These are phyloP conservation scores for Tribolium freemani DNA, from an alignment of 2,888 invertebrate species.

Conservation along the genomic window DNA sequence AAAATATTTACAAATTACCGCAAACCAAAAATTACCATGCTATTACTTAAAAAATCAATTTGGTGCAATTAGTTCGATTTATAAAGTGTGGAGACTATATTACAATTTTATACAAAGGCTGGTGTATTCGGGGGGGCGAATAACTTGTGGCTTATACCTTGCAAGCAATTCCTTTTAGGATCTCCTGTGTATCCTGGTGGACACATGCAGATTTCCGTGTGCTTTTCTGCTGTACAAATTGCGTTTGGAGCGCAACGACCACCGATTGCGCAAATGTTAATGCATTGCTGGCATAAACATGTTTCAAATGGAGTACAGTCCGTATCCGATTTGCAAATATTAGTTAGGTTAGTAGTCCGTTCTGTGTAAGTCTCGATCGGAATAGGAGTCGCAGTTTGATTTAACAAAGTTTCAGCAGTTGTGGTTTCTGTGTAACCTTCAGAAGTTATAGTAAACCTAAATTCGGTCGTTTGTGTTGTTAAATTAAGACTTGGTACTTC, in stretches of 20 bases:
- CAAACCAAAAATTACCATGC: slow-evolving; percentile 51
- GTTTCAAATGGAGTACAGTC: slow-evolving; percentile 76
- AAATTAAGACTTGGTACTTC: not conserved
- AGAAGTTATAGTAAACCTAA: not conserved
- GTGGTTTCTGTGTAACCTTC: not conserved
- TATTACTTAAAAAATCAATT: slow-evolving; percentile 44
- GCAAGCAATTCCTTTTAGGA: slow-evolving; percentile 72
- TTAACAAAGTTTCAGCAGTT: slow-evolving; percentile 26
- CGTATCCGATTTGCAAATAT: slow-evolving; percentile 73
- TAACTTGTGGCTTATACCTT: slow-evolving; percentile 71
- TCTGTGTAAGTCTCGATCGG: slow-evolving; percentile 66
- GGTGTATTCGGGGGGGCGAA: slow-evolving; percentile 14
- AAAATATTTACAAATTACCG: slow-evolving; percentile 48
- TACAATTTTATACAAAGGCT: slow-evolving; percentile 22
- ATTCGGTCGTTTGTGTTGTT: not conserved
- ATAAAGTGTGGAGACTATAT: slow-evolving; percentile 22
- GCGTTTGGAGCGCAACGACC: slow-evolving; percentile 73
- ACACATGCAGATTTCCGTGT: slow-evolving; percentile 76
- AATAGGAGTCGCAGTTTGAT: slow-evolving; percentile 34
- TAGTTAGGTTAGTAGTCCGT: slow-evolving; percentile 66
- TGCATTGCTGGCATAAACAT: slow-evolving; percentile 76
- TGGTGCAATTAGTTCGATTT: slow-evolving; percentile 53
- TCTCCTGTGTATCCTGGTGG: slow-evolving; percentile 70
- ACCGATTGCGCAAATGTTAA: slow-evolving; percentile 74
- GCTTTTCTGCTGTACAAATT: slow-evolving; percentile 75